These are phyloP conservation scores for Rhea pennata DNA, from an alignment of 2,113 vertebrate genomes.

Conservation along the genomic window DNA sequence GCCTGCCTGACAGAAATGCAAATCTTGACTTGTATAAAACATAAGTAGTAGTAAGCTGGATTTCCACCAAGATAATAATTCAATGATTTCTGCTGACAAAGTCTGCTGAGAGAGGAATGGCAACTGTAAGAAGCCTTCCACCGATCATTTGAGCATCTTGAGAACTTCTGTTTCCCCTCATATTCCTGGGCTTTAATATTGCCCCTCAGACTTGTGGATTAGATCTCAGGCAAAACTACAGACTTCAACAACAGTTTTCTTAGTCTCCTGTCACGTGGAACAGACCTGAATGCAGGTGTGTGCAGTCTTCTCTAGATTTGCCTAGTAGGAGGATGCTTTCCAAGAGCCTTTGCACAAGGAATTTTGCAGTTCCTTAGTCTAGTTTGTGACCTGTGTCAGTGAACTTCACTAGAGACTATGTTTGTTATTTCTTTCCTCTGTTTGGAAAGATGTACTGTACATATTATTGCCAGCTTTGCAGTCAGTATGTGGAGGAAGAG, in stretches of 20 bases:
- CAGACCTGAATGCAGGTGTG: neutral
- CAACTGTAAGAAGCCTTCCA: neutral
- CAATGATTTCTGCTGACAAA: neutral
- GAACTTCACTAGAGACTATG: neutral
- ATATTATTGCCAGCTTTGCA: neutral
- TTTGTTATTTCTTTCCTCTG: neutral
- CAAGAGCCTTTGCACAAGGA: rapidly evolving
- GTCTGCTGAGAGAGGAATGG: neutral
- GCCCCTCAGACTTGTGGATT: rapidly evolving
- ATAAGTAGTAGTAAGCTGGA: neutral
- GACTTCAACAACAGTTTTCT: neutral
- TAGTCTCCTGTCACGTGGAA: neutral
- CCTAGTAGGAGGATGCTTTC: neutral
- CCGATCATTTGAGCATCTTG: neutral
- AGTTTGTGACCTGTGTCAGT: neutral
- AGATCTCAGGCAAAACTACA: neutral
- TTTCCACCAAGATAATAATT: neutral
- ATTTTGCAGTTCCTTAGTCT: neutral
- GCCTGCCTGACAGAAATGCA: neutral
- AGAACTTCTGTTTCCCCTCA: neutral
- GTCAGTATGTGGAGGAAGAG: neutral
- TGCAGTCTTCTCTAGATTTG: neutral
- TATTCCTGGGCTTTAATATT: neutral
- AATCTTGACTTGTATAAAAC: neutral
- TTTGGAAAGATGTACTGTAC: neutral